phyloP scores from a whole-genome alignment of 1,140 invertebrate genomes.

The Psix sp. region DNA sequence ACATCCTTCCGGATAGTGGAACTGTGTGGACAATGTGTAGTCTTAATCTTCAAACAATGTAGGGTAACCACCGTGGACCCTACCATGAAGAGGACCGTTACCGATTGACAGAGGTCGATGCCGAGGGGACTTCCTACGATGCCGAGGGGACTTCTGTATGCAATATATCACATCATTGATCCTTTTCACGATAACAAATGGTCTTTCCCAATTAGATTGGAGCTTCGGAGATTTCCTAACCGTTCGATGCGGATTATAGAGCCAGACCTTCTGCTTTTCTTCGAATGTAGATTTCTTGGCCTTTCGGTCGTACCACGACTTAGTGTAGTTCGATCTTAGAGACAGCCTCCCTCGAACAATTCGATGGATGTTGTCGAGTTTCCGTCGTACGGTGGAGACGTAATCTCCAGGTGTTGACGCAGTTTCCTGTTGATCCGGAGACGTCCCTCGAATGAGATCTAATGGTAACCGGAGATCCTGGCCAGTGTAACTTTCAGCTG shows the following conservation, averaged over 20 bases:
- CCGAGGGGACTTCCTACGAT: constrained; percentile 9
- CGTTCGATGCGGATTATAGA: constrained; percentile 7
- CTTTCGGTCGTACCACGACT: no score
- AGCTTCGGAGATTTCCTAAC: constrained; percentile 13
- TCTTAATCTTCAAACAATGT: not conserved
- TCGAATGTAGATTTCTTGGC: not conserved
- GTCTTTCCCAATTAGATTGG: constrained; percentile 12
- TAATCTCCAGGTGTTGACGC: no score
- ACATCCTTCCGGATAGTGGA: not conserved
- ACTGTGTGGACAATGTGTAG: not conserved
- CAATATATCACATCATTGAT: constrained; percentile 19
- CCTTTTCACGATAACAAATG: constrained; percentile 18
- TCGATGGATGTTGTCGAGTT: no score
- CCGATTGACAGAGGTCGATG: constrained; percentile 1
- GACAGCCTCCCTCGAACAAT: no score
- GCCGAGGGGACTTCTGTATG: constrained; percentile 2
- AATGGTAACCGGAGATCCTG: constrained; percentile 5
- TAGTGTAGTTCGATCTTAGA: no score
- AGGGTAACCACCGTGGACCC: not conserved
- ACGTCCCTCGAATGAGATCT: constrained; percentile 1
- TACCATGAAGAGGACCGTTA: constrained; percentile 3
- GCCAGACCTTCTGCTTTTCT: constrained; percentile 10
- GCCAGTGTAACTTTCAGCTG: constrained; percentile 1
- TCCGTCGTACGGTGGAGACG: no score
- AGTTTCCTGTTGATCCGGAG: not conserved